Base-by-base conservation (phyloP, 2,797 vertebrate genomes). In the Coreius guichenoti region DNA sequence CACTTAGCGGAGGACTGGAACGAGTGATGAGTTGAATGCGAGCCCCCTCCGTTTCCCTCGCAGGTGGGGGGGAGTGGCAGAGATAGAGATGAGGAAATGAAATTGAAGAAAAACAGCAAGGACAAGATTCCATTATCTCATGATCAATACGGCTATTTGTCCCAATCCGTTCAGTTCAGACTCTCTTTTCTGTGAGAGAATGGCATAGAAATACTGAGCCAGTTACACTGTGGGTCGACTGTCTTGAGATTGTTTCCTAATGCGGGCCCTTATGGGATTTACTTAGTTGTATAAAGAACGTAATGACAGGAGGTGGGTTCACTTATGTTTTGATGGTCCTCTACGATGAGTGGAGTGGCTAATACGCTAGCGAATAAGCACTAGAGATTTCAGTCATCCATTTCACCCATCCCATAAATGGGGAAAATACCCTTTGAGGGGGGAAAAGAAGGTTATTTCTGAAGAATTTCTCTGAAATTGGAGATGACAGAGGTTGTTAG, bases 111-210 rank as follows among this genome's bases (percentile, higher is more conserved):
- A 88, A 88, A 87, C 83, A 87, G 84, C 39, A 47, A 72, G 86
- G 89, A 88, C 84, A 88, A 82, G 82, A 89, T 86, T 89, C 87
- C 87, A 90, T 90, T 90, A 90, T 89, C 86, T 87, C 85, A 81
- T 87, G 84, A 90, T 89, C 89, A 90, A 90, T 90, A 90, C 73
- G 61, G 76, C 87, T 84, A 87, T 91, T 90, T 88, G 87, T 90
- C 86, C 86, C 90, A 90, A 90, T 88, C 86, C 85, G 80, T 87
- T 89, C 87, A 87, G 75, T 74, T 87, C 82, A 65, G 72, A 76
- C 79, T 80, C 81, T 86, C 82, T 84, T 75, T 70, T 72, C 36
- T 72, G 58, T 85, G 76, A 80, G 87, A 88, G 87, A 90, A 87
- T 86, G 86, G 81, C 81, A 86, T 79, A 74, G 84, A 79, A 80